A percentile compares a stretch with the other conserved stretches of the same genome.
Conservation (phyloP, 2,888 invertebrate genomes). For the Alsophila aescularia region DNA sequence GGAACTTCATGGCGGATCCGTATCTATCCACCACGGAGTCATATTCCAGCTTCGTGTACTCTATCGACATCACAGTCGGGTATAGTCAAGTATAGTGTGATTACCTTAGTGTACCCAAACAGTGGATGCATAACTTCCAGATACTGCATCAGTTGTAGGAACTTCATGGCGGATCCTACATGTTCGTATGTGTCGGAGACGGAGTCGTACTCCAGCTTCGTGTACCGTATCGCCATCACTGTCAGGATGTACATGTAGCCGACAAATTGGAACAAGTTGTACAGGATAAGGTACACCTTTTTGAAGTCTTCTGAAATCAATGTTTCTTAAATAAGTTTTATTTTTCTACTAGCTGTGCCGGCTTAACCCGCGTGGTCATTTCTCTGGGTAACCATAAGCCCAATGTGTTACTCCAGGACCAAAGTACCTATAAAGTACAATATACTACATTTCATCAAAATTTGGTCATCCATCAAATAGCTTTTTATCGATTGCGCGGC, state of each 20-base stretch:
- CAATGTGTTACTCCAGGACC: too few relatives aligned
- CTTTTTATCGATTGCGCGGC: too few relatives aligned
- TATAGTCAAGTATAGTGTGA: too few relatives aligned
- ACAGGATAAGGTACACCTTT: slow-evolving; percentile 93
- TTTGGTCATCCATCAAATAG: too few relatives aligned
- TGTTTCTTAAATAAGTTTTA: not conserved
- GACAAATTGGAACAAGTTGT: slow-evolving; percentile 95
- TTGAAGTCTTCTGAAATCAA: slow-evolving; percentile 88
- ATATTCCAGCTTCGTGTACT: slow-evolving; percentile 89
- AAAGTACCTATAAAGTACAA: too few relatives aligned
- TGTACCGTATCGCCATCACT: slow-evolving; percentile 90
- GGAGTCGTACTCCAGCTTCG: slow-evolving; percentile 89
- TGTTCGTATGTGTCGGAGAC: slow-evolving; percentile 88
- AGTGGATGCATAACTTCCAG: slow-evolving; percentile 95
- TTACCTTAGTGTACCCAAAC: slow-evolving; percentile 92
- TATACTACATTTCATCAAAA: too few relatives aligned
- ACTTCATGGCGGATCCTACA: slow-evolving; percentile 91
- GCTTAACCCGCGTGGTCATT: not conserved
- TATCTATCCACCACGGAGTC: slow-evolving; percentile 89
- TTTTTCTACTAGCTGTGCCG: not conserved
- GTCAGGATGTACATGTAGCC: slow-evolving; percentile 91
- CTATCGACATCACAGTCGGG: slow-evolving; percentile 88
- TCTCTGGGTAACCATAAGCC: too few relatives aligned
- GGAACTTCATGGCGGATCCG: slow-evolving; percentile 90
- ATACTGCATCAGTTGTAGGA: slow-evolving; percentile 92